Base-by-base conservation (phyloP, 2,113 vertebrate genomes). In the Pogona vitticeps region DNA sequence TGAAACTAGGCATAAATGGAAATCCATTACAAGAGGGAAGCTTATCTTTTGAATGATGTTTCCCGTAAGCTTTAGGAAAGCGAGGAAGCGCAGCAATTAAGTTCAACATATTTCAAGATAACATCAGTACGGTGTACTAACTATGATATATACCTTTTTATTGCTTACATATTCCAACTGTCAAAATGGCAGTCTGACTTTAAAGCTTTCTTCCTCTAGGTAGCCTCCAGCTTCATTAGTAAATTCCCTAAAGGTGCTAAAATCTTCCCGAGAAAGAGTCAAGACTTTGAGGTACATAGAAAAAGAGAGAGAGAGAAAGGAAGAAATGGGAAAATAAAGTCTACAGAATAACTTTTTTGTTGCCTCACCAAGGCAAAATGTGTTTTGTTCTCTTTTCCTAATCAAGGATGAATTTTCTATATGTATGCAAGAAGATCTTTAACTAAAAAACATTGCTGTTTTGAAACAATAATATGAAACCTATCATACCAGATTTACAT, bases 171-270 rank as follows among this genome's bases (percentile, higher is more conserved):
- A 71, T 79, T 86, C 76, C 67, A 82, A 63, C 18, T 79, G 72
- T 67, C 83, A 84, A 72, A 91, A 79, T 46, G 76, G 67, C 18
- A 88, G 17, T n/a, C 71, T 71, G 17, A 82, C 36, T 71, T 86
- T 84, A 77, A 80, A 85, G 75, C 76, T 77, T 38, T 8, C 82
- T 72, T 85, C 36, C 76, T 89, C 56, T 68, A 15, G 61, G 23
- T 67, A 86, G n/a, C 3, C 17, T 73, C 83, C 58, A 12, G 38
- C 73, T 86, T 75, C 17, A 68, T 81, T 38, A 84, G 26, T 28
- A 88, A 78, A 83, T 8, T 20, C 72, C 42, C 38, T 78, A 3
- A 23, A 79, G 1, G 18, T 78, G 70, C 76, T 40, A 56, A 70
- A 18, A 33, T 23, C 28, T 58, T 40, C 8, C 33, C 13, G 36